These are phyloP conservation scores for Thunnus maccoyii DNA, from an alignment of 2,113 vertebrate genomes.

Conservation along the genomic window DNA sequence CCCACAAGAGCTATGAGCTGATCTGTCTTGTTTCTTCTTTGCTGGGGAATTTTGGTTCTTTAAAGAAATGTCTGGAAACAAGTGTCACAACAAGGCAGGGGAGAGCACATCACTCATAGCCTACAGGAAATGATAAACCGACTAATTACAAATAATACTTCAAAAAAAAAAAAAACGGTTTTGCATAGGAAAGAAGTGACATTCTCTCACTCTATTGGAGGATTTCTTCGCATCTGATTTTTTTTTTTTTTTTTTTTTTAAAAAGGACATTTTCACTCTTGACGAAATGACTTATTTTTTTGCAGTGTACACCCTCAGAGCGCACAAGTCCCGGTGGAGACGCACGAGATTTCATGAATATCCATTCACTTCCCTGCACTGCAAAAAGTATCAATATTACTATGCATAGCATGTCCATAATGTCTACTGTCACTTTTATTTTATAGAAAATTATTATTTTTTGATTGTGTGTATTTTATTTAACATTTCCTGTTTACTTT, in stretches of 20 bases:
- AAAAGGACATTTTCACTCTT: conserved; percentile 12
- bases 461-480: no score
- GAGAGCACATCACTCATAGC: background rate
- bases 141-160: background rate
- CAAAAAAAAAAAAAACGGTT: background rate
- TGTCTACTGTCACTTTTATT: background rate
- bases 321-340: conserved; percentile 46
- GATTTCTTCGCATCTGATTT: background rate
- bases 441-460: background rate
- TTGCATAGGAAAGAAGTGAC: background rate
- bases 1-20: background rate
- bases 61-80: background rate
- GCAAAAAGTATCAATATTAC: conserved; percentile 14
- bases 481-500: no score
- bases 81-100: conserved; percentile 27
- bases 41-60: background rate
- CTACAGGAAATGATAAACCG: background rate
- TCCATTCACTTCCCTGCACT: conserved; percentile 9
- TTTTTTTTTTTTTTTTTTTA: background rate
- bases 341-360: conserved; percentile 23
- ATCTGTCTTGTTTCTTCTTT: background rate
- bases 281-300: conserved; percentile 36
- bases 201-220: background rate
- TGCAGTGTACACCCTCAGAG: conserved; percentile 59
- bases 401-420: background rate